These are phyloP conservation scores for Oscheius sp. DNA, from an alignment of 2,888 invertebrate species.

Conservation along the genomic window DNA sequence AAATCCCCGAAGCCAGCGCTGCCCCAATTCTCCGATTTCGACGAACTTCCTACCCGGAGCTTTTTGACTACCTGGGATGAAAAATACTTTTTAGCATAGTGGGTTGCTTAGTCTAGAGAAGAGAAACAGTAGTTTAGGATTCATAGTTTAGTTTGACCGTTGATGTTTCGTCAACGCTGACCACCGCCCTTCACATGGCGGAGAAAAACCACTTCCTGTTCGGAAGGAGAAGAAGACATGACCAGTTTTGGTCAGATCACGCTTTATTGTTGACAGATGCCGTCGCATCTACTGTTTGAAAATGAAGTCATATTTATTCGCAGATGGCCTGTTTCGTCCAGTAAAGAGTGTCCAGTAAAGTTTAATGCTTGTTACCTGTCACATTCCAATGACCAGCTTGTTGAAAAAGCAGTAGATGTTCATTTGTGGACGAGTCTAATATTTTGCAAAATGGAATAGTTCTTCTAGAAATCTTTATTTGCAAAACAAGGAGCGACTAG, in stretches of 20 bases:
- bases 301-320: no score
- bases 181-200: background rate
- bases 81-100: background rate
- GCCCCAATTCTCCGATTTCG: background rate
- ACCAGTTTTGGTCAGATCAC: background rate
- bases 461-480: no score
- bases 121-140: background rate
- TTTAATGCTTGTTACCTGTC: no score
- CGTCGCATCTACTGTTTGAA: no score
- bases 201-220: constrained; percentile 1
- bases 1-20: background rate
- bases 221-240: background rate
- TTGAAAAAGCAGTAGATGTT: no score
- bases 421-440: no score
- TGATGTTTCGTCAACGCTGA: background rate
- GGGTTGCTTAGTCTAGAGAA: background rate
- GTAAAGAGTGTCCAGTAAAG: no score
- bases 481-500: no score
- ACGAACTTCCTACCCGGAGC: background rate
- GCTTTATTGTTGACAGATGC: background rate
- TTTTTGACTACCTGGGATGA: background rate
- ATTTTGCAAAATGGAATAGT: no score
- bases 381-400: no score
- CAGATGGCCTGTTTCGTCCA: no score
- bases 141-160: background rate